A percentile compares a stretch with the other conserved stretches of the same genome.
These are phyloP conservation scores for Orestias chungarensis DNA, from an alignment of 2,797 vertebrate species.

Conservation along the genomic window DNA sequence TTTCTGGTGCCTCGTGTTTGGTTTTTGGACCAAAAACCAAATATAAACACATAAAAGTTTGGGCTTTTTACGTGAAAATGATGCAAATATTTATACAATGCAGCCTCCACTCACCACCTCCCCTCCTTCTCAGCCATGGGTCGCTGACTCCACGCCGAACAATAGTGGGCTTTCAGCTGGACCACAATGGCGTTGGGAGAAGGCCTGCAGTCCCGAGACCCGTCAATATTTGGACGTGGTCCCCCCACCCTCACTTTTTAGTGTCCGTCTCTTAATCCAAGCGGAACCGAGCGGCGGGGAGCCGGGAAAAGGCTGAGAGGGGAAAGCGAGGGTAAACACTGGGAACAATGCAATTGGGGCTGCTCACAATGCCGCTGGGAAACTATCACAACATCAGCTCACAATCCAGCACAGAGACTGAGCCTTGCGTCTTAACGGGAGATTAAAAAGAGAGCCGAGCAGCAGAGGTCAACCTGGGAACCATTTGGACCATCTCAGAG, in stretches of 20 bases:
- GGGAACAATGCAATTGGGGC: conserved; percentile 71
- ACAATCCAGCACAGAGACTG: conserved; percentile 57
- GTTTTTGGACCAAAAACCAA: too few relatives aligned
- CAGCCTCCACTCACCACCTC: conserved; percentile 4
- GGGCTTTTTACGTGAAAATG: not conserved
- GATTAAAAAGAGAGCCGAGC: conserved; percentile 75
- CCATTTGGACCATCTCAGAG: conserved; percentile 11
- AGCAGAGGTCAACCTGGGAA: conserved; percentile 54
- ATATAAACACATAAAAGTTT: not conserved
- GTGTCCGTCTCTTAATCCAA: conserved; percentile 76
- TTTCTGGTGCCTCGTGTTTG: too few relatives aligned
- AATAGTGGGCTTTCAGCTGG: conserved; percentile 83
- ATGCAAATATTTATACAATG: not conserved
- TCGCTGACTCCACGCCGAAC: conserved; percentile 79
- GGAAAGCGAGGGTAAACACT: conserved; percentile 76
- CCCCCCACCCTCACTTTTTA: conserved; percentile 58
- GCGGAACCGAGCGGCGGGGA: conserved; percentile 74
- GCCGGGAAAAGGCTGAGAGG: conserved; percentile 62
- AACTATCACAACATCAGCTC: conserved; percentile 77
- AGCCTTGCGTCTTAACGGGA: conserved; percentile 77
- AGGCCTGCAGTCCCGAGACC: conserved; percentile 71
- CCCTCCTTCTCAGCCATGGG: conserved; percentile 68
- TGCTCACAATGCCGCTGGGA: conserved; percentile 71
- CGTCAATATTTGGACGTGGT: conserved; percentile 88
- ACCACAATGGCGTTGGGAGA: conserved; percentile 70